Conservation (phyloP, 2,888 invertebrate genomes). For the Prosopocoilus inquinatus region DNA sequence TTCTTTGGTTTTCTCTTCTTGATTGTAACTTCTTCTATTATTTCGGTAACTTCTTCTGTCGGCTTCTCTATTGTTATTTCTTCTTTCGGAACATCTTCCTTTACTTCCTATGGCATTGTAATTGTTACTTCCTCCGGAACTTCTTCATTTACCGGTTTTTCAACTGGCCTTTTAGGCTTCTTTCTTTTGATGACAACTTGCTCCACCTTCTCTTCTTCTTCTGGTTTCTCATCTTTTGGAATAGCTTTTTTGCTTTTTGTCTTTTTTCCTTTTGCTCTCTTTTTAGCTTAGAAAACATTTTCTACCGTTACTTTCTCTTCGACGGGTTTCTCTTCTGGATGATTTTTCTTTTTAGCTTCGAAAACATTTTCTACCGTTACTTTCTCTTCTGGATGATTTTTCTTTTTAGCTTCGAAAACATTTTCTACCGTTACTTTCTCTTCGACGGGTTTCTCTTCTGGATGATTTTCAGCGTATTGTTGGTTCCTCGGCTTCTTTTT, state of each 20-base stretch:
- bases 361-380: too few species aligned
- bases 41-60: constrained; percentile 31
- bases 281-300: too few species aligned
- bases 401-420: constrained; percentile 18
- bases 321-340: too few species aligned
- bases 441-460: constrained; percentile 26
- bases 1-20: constrained; percentile 49
- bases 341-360: too few species aligned
- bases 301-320: too few species aligned
- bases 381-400: too few species aligned
- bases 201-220: constrained; percentile 42
- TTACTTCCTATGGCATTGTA: constrained; percentile 43
- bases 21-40: constrained; percentile 32
- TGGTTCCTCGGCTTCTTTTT: constrained; percentile 50
- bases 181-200: constrained; percentile 35
- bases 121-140: constrained; percentile 31
- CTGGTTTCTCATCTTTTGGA: constrained; percentile 34
- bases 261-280: constrained; percentile 26
- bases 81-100: constrained; percentile 38
- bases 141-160: constrained; percentile 32
- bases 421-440: constrained; percentile 28
- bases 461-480: constrained; percentile 41
- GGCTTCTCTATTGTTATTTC: constrained; percentile 28
- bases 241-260: constrained; percentile 20
- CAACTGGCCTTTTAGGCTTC: constrained; percentile 18